Base-by-base conservation (phyloP, 2,113 vertebrate species). In the Falcunculus frontatus region DNA sequence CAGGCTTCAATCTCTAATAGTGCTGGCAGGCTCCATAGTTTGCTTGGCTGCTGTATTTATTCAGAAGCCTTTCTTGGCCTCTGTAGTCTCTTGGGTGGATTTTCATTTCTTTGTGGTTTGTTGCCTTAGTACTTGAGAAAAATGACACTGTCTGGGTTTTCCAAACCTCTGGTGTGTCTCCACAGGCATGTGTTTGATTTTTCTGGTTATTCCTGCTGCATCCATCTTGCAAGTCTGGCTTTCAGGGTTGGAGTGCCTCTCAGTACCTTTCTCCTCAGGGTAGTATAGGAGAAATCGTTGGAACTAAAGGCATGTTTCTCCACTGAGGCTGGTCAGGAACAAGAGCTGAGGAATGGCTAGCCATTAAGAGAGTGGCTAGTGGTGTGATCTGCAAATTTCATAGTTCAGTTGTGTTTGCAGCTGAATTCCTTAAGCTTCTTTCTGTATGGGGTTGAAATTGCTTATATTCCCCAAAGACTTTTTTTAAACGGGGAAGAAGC, bases 41-140 rank as follows among this genome's bases (percentile, higher is more conserved):
- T 77, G 33, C 46, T 90, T 77, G 63, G 55, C 67, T 94, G 67
- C 59, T 88, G 46, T 25, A 22, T 94, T 85, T 94, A 52, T 91
- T 96, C 46, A 70, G 82, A 93, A 91, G 50, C 30, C 30, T 74
- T 95, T 93, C 60, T 52, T 1, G 1, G 59, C 20, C 37, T 67
- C 8, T 60, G 5, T 74, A 63, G 70, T 94, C 75, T 90, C 70
- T 85, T 74, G 68, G 55, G 82, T 75, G 55, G 78, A 44, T 96
- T 96, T 96, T 95, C 2, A 68, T 91, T 88, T 95, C 75, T 94
- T 84, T 72, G 70, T 55, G 47, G 42, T 86, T 96, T 93, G 35
- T 91, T 95, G 63, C 84, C 67, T 74, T 65, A 88, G 21, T 91
- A 86, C 72, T 88, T 88, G 52, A 96, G 64, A 59, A 88, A 86